phyloP scores from a whole-genome alignment of 2,797 vertebrate genomes.

The Diplodus puntazzo region DNA sequence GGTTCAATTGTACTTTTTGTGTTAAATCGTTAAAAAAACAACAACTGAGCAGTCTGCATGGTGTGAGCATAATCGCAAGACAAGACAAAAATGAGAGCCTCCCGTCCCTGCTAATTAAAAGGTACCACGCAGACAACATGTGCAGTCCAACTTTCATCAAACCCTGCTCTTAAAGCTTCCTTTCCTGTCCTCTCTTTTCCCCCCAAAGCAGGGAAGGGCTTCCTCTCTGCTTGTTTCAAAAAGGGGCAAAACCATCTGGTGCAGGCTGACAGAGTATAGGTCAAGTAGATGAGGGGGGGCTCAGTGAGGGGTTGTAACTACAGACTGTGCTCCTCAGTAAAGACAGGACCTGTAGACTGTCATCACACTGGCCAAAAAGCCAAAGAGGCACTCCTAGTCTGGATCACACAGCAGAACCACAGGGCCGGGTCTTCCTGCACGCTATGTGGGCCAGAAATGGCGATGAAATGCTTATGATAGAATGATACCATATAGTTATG shows the following conservation, averaged over 20 bases:
- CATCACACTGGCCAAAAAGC: constrained; percentile 71
- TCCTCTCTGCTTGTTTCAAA: constrained; percentile 72
- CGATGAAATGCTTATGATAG: constrained; percentile 25
- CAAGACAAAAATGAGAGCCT: constrained; percentile 12
- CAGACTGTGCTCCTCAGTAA: constrained; percentile 69
- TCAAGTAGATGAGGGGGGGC: constrained; percentile 48
- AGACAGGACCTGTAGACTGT: constrained; percentile 74
- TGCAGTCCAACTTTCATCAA: constrained; percentile 41
- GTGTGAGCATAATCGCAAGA: background rate
- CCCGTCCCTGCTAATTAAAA: constrained; percentile 33
- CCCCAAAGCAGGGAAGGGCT: constrained; percentile 64
- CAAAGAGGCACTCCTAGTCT: constrained; percentile 64
- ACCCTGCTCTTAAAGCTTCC: constrained; percentile 29
- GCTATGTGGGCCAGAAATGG: constrained; percentile 36
- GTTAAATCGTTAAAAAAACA: background rate
- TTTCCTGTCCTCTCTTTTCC: constrained; percentile 51
- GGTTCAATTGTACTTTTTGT: background rate
- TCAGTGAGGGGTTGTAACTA: constrained; percentile 65
- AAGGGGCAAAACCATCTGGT: constrained; percentile 81
- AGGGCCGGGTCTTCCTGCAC: constrained; percentile 51
- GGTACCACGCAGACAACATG: constrained; percentile 41
- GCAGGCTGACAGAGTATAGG: constrained; percentile 63
- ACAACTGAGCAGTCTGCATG: background rate
- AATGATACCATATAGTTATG: background rate
- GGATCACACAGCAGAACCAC: constrained; percentile 65